Conservation (phyloP, 2,797 vertebrate genomes). For the Manis crassicaudata region DNA sequence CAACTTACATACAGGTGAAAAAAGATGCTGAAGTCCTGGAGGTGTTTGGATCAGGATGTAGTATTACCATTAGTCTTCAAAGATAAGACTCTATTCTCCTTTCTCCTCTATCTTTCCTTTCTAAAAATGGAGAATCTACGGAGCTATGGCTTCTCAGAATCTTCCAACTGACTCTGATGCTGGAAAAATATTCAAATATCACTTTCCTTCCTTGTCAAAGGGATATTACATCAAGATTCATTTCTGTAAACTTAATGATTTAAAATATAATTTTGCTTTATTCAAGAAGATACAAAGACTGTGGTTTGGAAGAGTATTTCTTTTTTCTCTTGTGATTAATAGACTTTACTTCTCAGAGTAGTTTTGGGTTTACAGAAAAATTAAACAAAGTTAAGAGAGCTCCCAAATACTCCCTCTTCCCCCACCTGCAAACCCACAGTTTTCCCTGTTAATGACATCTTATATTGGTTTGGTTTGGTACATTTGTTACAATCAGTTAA, state of each 20-base stretch:
- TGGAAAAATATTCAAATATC: conserved; percentile 7
- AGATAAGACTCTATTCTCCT: neutral
- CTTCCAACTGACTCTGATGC: neutral
- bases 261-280: neutral
- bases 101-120: conserved; percentile 13
- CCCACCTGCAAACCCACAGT: neutral
- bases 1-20: neutral
- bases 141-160: conserved; percentile 47
- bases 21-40: conserved; percentile 16
- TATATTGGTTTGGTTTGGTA: neutral
- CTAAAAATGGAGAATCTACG: conserved; percentile 35
- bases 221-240: neutral
- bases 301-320: neutral
- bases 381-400: neutral
- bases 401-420: neutral
- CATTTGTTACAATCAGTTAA: neutral
- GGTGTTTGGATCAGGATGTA: neutral
- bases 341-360: conserved; percentile 10
- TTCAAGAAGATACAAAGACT: conserved; percentile 1
- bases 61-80: conserved; percentile 4
- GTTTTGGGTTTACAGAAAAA: neutral
- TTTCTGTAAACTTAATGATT: neutral
- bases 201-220: conserved; percentile 10
- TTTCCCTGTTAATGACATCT: neutral
- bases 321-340: neutral